These are phyloP conservation scores for Vulpes lagopus DNA, from an alignment of 2,113 vertebrate genomes.

Conservation along the genomic window DNA sequence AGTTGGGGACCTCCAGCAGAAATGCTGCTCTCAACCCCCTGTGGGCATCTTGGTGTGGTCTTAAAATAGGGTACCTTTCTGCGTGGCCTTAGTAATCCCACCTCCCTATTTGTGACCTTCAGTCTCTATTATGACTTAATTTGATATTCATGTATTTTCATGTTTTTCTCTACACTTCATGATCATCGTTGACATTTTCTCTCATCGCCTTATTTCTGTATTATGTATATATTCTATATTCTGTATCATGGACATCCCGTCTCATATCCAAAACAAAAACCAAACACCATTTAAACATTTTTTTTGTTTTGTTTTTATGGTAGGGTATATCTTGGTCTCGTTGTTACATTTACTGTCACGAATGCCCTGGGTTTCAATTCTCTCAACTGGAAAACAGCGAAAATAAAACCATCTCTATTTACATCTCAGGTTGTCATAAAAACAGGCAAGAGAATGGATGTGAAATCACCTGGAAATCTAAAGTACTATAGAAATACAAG, in stretches of 20 bases:
- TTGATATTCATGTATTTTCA: background rate
- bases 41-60: background rate
- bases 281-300: background rate
- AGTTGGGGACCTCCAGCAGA: background rate
- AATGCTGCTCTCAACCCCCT: accelerated
- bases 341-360: slow-evolving; percentile 57
- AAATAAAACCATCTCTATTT: slow-evolving; percentile 63
- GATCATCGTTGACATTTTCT: accelerated
- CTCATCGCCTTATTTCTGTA: background rate
- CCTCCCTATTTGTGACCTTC: background rate
- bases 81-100: background rate
- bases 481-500: background rate
- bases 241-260: background rate
- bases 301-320: slow-evolving; percentile 10
- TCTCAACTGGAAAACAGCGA: slow-evolving; percentile 63
- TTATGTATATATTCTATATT: background rate
- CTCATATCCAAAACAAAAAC: background rate
- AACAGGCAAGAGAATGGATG: background rate
- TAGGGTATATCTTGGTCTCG: background rate
- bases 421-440: slow-evolving; percentile 61
- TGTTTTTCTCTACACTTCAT: background rate
- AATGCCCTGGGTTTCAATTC: slow-evolving; percentile 39
- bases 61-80: background rate
- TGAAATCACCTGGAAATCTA: slow-evolving; percentile 54
- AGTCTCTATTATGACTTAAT: background rate